Conservation (phyloP, 1,140 invertebrate genomes). For the Calliphora vicina region DNA sequence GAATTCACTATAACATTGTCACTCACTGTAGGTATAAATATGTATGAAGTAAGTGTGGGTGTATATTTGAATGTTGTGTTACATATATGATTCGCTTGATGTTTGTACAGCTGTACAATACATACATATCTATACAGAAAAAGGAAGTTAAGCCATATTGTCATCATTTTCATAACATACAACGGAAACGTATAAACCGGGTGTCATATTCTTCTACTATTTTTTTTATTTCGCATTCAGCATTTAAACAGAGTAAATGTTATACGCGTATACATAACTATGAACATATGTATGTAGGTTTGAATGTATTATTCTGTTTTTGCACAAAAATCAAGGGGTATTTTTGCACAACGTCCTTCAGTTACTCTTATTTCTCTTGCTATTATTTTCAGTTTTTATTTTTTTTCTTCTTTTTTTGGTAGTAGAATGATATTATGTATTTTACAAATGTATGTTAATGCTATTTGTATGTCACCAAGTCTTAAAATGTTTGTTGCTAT, state of each 20-base stretch:
- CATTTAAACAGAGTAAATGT: too few species aligned
- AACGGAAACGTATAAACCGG: conserved; percentile 15
- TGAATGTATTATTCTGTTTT: background rate
- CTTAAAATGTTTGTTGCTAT: background rate
- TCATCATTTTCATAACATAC: conserved; percentile 16
- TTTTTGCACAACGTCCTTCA: background rate
- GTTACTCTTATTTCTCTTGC: background rate
- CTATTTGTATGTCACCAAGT: background rate
- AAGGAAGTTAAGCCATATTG: conserved; percentile 13
- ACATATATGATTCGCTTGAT: too few species aligned
- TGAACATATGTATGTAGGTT: background rate
- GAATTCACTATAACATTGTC: too few species aligned
- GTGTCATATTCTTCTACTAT: background rate
- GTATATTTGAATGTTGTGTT: background rate
- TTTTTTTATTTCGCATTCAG: background rate
- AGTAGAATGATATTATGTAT: background rate
- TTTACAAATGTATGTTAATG: conserved; percentile 9
- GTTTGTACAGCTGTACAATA: background rate
- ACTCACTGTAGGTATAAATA: background rate
- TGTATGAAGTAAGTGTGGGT: background rate
- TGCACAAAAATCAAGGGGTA: background rate
- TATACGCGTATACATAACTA: background rate
- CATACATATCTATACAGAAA: background rate
- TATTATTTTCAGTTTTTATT: background rate
- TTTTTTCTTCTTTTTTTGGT: background rate